phyloP scores from a whole-genome alignment of 2,113 vertebrate species.

The Paralichthys olivaceus region DNA sequence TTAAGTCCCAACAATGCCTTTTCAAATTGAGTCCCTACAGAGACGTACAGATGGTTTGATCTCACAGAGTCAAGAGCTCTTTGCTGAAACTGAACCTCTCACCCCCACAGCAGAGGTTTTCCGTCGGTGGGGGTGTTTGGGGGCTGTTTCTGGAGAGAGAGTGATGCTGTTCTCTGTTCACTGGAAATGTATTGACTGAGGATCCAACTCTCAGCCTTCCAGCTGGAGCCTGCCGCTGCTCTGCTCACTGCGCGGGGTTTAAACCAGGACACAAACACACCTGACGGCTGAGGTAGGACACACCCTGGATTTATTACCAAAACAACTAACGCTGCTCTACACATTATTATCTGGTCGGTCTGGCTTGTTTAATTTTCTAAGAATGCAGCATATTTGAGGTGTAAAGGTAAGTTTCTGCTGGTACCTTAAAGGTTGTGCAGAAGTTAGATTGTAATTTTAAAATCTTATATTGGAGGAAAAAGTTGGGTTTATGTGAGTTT shows the following conservation, averaged over 20 bases:
- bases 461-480: background rate
- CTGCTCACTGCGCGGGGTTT: slow-evolving; percentile 53
- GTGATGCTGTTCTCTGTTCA: slow-evolving; percentile 65
- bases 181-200: slow-evolving; percentile 65
- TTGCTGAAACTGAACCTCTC: slow-evolving; percentile 84
- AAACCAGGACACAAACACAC: slow-evolving; percentile 60
- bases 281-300: slow-evolving; percentile 71
- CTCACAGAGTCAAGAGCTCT: slow-evolving; percentile 83
- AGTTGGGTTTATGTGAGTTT: background rate
- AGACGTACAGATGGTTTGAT: slow-evolving; percentile 84
- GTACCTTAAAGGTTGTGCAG: background rate
- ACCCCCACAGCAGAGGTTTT: slow-evolving; percentile 77
- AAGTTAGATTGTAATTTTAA: background rate
- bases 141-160: slow-evolving; percentile 49
- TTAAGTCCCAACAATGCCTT: slow-evolving; percentile 82
- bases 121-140: slow-evolving; percentile 61
- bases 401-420: slow-evolving; percentile 18
- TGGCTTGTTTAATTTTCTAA: background rate
- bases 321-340: background rate
- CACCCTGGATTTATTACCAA: slow-evolving; percentile 34
- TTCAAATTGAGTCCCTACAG: slow-evolving; percentile 81
- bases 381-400: slow-evolving; percentile 5
- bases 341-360: background rate
- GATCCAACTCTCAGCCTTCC: slow-evolving; percentile 60
- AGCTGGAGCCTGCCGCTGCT: slow-evolving; percentile 65